These are phyloP conservation scores for Pongo abelii DNA, from an alignment of 2,113 vertebrate species.

Conservation along the genomic window DNA sequence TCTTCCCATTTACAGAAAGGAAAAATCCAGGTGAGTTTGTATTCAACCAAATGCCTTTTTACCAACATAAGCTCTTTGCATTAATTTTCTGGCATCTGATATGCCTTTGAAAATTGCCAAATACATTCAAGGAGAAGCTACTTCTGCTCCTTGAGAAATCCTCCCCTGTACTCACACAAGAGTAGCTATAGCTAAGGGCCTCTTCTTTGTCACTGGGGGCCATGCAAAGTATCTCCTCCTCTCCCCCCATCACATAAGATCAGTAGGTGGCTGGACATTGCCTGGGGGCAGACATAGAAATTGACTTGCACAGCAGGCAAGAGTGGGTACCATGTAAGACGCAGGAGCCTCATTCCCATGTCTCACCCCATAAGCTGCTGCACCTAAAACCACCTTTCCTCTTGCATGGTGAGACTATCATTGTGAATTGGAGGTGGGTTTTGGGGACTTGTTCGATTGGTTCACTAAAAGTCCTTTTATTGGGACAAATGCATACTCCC, in stretches of 20 bases:
- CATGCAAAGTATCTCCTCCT: background rate
- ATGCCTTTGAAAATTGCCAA: background rate
- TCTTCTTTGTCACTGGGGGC: background rate
- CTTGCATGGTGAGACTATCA: background rate
- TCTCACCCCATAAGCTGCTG: background rate
- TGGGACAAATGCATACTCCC: rapidly evolving
- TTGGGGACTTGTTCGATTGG: background rate
- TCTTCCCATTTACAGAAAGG: background rate
- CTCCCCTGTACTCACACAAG: background rate
- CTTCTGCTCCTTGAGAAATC: background rate
- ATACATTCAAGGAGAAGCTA: too few species aligned
- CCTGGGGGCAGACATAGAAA: background rate
- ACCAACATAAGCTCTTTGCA: background rate
- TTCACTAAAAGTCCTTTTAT: background rate
- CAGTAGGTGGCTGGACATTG: too few species aligned
- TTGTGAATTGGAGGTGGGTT: background rate
- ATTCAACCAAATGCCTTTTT: background rate
- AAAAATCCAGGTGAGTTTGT: background rate
- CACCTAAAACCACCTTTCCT: background rate
- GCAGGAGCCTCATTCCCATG: background rate
- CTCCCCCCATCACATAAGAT: rapidly evolving
- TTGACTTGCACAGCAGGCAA: background rate
- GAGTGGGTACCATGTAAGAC: rapidly evolving
- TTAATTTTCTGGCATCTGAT: background rate
- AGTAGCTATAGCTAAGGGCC: background rate